Evolutionary conservation across 2,797 vertebrate species (phyloP).

Genomic region (Mormyrops boulengeri): DNA sequence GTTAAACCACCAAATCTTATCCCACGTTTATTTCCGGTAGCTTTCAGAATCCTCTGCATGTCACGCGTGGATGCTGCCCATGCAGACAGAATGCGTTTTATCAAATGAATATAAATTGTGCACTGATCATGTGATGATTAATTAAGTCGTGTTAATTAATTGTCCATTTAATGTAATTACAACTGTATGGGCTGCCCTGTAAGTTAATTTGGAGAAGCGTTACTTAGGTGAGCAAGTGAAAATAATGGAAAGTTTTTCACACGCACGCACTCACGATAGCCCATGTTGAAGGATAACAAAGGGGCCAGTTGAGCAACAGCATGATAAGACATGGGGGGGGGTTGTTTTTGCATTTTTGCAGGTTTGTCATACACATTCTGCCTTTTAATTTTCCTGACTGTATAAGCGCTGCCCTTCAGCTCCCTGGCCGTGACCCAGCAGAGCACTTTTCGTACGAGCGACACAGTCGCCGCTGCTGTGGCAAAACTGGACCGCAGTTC

Average conservation of each 20-base stretch:
- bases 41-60: neutral
- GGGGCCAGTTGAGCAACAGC: neutral
- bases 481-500: slow-evolving; percentile 51
- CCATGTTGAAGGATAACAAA: neutral
- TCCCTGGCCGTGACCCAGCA: slow-evolving; percentile 28
- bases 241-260: neutral
- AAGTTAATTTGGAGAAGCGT: neutral
- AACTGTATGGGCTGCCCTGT: neutral
- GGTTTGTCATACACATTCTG: neutral
- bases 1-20: neutral
- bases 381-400: slow-evolving; percentile 3
- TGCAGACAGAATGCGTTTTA: neutral
- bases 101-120: neutral
- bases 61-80: neutral
- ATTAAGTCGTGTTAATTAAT: neutral
- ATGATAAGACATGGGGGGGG: neutral
- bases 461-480: neutral
- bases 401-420: slow-evolving; percentile 42
- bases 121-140: neutral
- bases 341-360: neutral
- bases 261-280: neutral
- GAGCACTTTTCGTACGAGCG: neutral
- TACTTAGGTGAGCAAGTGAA: neutral
- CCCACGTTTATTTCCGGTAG: neutral
- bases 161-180: neutral